Conservation (phyloP, 1,140 invertebrate species). For the Apis laboriosa region DNA sequence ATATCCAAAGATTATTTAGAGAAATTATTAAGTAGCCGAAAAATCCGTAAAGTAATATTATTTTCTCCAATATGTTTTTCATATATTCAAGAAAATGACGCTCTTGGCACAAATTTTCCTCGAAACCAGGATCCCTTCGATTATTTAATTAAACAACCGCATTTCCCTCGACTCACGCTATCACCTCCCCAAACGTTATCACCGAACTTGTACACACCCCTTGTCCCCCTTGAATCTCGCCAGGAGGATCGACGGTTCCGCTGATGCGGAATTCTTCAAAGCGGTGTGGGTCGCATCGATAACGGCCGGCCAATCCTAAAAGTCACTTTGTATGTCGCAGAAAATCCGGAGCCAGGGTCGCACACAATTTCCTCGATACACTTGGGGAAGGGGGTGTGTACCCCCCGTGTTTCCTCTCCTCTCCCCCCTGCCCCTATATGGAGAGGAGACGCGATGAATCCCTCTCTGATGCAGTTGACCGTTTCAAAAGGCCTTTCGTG, state of each 20-base stretch:
- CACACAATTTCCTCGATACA: conserved; percentile 40
- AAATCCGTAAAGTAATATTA: too few relatives aligned
- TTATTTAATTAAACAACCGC: conserved; percentile 25
- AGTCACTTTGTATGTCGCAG: conserved; percentile 40
- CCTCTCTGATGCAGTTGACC: conserved; percentile 43
- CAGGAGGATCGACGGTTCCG: not conserved
- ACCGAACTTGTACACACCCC: too few relatives aligned
- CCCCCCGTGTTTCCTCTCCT: conserved; percentile 40
- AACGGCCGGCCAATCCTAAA: conserved; percentile 17
- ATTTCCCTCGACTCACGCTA: too few relatives aligned
- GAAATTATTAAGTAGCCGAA: too few relatives aligned
- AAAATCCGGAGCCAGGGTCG: conserved; percentile 10
- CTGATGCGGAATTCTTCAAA: conserved; percentile 19
- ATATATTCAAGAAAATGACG: too few relatives aligned
- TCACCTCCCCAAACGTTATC: conserved; percentile 1
- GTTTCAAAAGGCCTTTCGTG: conserved; percentile 43
- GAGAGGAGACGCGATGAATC: conserved; percentile 55
- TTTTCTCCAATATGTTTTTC: too few relatives aligned
- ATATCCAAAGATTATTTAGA: too few relatives aligned
- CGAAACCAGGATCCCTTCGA: not conserved
- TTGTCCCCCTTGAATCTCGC: not conserved
- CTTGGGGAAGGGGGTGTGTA: not conserved
- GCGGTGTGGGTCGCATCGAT: conserved; percentile 24
- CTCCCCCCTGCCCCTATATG: not conserved
- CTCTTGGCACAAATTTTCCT: too few relatives aligned